A percentile compares a stretch with the other conserved stretches of the same genome.
phyloP scores from a whole-genome alignment of 37 sponge, comb jelly and placozoan species.

The Oopsacas minuta region DNA sequence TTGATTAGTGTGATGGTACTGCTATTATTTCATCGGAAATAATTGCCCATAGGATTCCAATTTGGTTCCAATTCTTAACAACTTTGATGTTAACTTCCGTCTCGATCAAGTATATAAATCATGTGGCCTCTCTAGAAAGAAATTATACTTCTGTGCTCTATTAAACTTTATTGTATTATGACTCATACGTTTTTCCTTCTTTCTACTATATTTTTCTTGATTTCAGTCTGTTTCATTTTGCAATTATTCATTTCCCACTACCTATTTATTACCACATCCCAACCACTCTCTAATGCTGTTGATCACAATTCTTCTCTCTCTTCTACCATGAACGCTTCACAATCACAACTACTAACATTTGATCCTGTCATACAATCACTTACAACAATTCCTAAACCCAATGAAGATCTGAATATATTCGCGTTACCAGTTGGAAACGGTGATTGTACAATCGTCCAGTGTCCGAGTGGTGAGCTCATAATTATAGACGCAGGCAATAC shows the following conservation, averaged over 20 bases:
- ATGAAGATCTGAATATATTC: neutral
- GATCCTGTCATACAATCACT: neutral
- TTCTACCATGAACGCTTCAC: neutral
- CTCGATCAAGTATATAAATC: neutral
- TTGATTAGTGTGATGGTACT: neutral
- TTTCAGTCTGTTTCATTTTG: neutral
- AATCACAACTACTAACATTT: neutral
- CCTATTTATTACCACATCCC: neutral
- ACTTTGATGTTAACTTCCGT: neutral
- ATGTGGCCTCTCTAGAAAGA: neutral
- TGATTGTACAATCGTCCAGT: neutral
- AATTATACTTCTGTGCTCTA: neutral
- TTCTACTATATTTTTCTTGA: neutral
- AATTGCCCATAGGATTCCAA: neutral
- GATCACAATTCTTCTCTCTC: neutral
- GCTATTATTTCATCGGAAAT: neutral
- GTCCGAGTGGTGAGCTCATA: constrained; percentile 10
- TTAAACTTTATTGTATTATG: neutral
- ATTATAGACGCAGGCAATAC: neutral
- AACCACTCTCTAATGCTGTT: neutral
- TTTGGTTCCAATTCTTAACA: neutral
- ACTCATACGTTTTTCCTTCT: neutral
- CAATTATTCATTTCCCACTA: neutral
- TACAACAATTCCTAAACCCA: neutral
- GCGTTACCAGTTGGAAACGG: neutral